Conservation (phyloP, 2,113 vertebrate species). For the Corapipo altera region DNA sequence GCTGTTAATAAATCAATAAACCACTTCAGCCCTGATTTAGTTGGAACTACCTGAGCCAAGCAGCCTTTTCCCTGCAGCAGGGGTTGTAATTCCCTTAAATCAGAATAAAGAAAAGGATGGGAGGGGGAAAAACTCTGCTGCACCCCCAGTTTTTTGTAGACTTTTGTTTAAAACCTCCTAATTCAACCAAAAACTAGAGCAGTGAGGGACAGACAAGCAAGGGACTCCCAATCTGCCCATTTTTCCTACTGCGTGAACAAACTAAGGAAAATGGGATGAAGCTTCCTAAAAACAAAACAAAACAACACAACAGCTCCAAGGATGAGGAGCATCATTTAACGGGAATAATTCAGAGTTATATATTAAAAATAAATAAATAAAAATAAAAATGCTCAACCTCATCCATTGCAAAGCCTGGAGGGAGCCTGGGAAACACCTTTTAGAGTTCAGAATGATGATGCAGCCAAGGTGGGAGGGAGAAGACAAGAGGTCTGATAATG, state of each 20-base stretch:
- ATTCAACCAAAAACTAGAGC: not conserved
- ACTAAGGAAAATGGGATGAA: not conserved
- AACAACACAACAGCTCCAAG: not conserved
- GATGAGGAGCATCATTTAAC: not conserved
- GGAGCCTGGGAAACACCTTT: not conserved
- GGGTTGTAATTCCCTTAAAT: not conserved
- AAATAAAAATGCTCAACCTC: no score
- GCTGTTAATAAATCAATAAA: not conserved
- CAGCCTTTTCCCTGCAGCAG: not conserved
- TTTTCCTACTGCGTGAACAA: not conserved
- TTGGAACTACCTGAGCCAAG: not conserved
- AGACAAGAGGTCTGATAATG: no score
- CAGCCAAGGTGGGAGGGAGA: accelerated
- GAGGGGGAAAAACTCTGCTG: no score
- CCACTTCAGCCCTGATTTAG: not conserved
- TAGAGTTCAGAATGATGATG: not conserved
- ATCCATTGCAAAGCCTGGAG: no score
- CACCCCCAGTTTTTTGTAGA: accelerated
- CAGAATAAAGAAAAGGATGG: no score
- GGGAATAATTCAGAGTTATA: not conserved
- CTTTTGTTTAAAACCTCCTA: not conserved
- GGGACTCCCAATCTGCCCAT: not conserved
- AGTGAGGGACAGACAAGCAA: not conserved
- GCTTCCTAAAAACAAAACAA: no score
- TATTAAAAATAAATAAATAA: no score